These are phyloP conservation scores for Zeuzera pyrina DNA, from an alignment of 2,888 invertebrate genomes.

Conservation along the genomic window DNA sequence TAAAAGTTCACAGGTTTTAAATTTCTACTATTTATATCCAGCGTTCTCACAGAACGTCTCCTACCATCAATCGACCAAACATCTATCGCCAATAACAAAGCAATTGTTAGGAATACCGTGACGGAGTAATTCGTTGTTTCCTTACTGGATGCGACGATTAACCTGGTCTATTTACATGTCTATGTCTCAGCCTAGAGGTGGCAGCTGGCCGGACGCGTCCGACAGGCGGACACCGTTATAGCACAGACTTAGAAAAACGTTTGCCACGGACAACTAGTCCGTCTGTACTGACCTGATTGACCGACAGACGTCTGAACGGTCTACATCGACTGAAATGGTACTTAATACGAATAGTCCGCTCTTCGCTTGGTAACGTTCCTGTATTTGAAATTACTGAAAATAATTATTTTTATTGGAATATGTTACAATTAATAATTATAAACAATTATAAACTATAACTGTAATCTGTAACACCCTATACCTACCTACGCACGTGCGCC, in stretches of 20 bases:
- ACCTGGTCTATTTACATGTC: constrained; percentile 69
- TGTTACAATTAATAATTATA: too few relatives aligned
- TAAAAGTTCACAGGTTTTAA: too few relatives aligned
- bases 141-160: constrained; percentile 66
- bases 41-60: constrained; percentile 32
- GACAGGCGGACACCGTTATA: constrained; percentile 65
- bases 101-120: constrained; percentile 60
- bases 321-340: too few relatives aligned
- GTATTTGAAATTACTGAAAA: too few relatives aligned
- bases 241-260: constrained; percentile 69
- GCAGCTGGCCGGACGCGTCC: constrained; percentile 61
- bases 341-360: too few relatives aligned
- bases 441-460: too few relatives aligned
- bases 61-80: constrained; percentile 33
- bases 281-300: constrained; percentile 35
- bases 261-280: constrained; percentile 46
- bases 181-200: constrained; percentile 50
- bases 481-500: too few relatives aligned
- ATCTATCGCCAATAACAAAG: constrained; percentile 56
- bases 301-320: too few relatives aligned
- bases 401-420: too few relatives aligned
- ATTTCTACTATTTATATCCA: constrained; percentile 7
- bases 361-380: too few relatives aligned
- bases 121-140: constrained; percentile 70
- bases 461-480: too few relatives aligned